Evolutionary conservation across 2,888 invertebrate genomes (phyloP).

Genomic region (Cerastis rubricosa): DNA sequence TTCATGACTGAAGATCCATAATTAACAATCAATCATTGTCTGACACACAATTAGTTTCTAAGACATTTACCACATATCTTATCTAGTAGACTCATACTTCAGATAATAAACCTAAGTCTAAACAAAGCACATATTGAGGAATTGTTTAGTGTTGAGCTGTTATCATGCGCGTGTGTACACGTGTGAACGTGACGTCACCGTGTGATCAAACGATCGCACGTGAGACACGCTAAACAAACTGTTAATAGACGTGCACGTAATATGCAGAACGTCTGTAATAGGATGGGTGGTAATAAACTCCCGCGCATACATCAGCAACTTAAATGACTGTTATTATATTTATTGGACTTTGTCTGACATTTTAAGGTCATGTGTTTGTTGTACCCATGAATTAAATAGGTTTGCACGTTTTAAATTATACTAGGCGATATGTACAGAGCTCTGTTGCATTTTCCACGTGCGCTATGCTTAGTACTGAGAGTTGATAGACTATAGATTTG

Average conservation of each 20-base stretch:
- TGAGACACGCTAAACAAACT: constrained; percentile 37
- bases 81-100: constrained; percentile 15
- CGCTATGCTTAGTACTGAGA: background rate
- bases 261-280: background rate
- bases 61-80: background rate
- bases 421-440: background rate
- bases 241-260: constrained; percentile 7
- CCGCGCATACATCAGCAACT: background rate
- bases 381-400: background rate
- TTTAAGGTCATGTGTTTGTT: background rate
- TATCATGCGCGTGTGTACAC: constrained; percentile 9
- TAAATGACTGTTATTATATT: background rate
- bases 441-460: background rate
- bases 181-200: constrained; percentile 45
- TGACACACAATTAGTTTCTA: background rate
- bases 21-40: constrained; percentile 2
- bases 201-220: constrained; percentile 25
- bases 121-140: constrained; percentile 32
- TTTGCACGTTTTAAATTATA: background rate
- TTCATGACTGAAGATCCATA: constrained; percentile 7
- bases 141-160: constrained; percentile 27
- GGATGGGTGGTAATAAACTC: constrained; percentile 9
- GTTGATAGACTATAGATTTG: background rate
- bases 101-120: constrained; percentile 4
- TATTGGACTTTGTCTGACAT: background rate